Base-by-base conservation (phyloP, 2,888 invertebrate genomes). In the Leptogaster cylindrica region DNA sequence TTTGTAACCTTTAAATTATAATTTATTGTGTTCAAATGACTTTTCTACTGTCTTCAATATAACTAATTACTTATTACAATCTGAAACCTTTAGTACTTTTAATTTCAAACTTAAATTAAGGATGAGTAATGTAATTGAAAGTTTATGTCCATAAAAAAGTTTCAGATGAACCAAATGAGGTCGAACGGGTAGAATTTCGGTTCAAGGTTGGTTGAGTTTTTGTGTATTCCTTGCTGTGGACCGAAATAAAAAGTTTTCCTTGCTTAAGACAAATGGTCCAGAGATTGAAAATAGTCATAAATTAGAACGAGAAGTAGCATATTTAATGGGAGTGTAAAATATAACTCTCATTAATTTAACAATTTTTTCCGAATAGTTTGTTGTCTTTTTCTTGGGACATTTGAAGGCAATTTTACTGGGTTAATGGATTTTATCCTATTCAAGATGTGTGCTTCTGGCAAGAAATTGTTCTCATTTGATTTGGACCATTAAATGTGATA, bases 111-210 rank as follows among this genome's bases (percentile, higher is more conserved):
- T 7, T n/a, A 14, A 36, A 36, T 55, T 55, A 14, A 28, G 20
- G 20, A 55, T 36, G 55, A 55, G 36, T 55, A 55, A 55, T 55
- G 36, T 55, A 55, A 55, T 55, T 55, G 39, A 36, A 39, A 55
- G 55, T 55, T 55, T 55, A 10, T 36, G 39, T 39, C 55, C 55
- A 55, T 36, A 55, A 39, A 3, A n/a, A 20, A 20, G 33, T 36
- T 12, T 6, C 7, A 39, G 10, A 10, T 16, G 10, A 23, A 23
- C 7, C 36, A 55, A 55, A 55, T 55, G 55, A 55, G 20, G n/a
- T 36, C 7, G 55, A 55, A 55, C 55, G 36, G n/a, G 20, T 14
- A 46, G 20, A 3, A 55, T 55, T 55, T 36, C 14, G 55, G 31
- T 39, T 36, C 5, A 39, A 39, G 55, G 39, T 55, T 55, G 23